These are phyloP conservation scores for Drosophila yooni DNA, from an alignment of 2,888 invertebrate species.

Conservation along the genomic window DNA sequence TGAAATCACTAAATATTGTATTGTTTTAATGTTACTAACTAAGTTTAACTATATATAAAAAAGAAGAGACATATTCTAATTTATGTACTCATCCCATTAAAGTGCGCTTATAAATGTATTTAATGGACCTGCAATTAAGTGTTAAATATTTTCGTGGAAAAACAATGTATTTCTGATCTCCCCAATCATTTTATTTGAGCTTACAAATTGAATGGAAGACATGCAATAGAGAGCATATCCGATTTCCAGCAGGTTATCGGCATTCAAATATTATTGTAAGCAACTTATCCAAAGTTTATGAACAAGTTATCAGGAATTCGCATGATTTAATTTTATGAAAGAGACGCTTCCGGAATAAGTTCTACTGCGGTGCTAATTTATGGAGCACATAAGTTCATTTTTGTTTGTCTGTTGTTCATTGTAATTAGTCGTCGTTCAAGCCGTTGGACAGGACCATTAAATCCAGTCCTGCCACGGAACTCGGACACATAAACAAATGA, in stretches of 20 bases:
- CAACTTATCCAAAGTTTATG: constrained; percentile 31
- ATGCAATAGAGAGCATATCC: neutral
- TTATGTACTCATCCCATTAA: neutral
- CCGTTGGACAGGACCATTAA: constrained; percentile 73
- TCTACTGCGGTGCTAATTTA: constrained; percentile 70
- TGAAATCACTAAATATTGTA: neutral
- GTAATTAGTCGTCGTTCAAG: constrained; percentile 76
- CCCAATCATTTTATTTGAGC: neutral
- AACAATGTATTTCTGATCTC: neutral
- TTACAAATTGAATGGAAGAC: neutral
- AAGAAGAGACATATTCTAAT: neutral
- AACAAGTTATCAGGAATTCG: constrained; percentile 36
- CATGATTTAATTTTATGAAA: constrained; percentile 32
- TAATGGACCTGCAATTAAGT: neutral
- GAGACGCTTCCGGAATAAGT: constrained; percentile 54
- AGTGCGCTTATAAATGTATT: neutral
- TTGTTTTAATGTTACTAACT: neutral
- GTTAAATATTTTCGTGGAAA: neutral
- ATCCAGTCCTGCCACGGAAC: constrained; percentile 54
- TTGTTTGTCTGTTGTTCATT: constrained; percentile 72
- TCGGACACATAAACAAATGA: constrained; percentile 61
- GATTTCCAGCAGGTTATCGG: neutral
- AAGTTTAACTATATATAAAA: neutral
- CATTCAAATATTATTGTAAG: constrained; percentile 26
- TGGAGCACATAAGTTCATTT: constrained; percentile 79